phyloP scores from a whole-genome alignment of 1,140 invertebrate species.

The Lerema accius region DNA sequence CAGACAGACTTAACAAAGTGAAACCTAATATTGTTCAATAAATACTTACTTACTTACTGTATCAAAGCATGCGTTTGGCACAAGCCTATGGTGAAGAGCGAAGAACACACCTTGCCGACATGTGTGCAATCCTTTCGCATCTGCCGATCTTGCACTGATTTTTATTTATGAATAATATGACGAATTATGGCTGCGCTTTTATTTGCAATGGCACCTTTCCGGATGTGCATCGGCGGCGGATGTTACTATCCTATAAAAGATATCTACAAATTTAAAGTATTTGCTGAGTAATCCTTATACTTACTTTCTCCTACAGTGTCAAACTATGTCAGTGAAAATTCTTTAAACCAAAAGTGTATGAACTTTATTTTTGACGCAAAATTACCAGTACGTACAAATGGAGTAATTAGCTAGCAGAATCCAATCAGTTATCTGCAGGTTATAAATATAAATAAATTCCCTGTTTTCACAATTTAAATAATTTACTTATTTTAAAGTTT shows the following conservation, averaged over 20 bases:
- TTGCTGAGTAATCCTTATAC: slow-evolving; percentile 47
- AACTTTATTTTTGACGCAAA: too few species aligned
- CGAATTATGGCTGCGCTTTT: slow-evolving; percentile 74
- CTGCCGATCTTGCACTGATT: slow-evolving; percentile 79
- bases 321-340: slow-evolving; percentile 9
- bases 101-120: slow-evolving; percentile 71
- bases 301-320: slow-evolving; percentile 4
- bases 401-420: too few species aligned
- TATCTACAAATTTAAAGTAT: slow-evolving; percentile 49
- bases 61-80: slow-evolving; percentile 58
- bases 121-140: slow-evolving; percentile 81
- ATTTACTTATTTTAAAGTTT: too few species aligned
- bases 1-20: too few species aligned
- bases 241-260: slow-evolving; percentile 59
- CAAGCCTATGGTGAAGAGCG: slow-evolving; percentile 61
- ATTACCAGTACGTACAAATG: too few species aligned
- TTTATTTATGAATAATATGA: slow-evolving; percentile 82
- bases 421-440: too few species aligned
- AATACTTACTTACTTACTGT: not conserved
- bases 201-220: slow-evolving; percentile 74
- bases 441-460: too few species aligned
- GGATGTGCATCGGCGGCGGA: slow-evolving; percentile 72
- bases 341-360: too few species aligned
- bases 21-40: not conserved
- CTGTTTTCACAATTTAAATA: too few species aligned